Conservation (phyloP, 2,888 invertebrate genomes). For the Ormyrus thymus region DNA sequence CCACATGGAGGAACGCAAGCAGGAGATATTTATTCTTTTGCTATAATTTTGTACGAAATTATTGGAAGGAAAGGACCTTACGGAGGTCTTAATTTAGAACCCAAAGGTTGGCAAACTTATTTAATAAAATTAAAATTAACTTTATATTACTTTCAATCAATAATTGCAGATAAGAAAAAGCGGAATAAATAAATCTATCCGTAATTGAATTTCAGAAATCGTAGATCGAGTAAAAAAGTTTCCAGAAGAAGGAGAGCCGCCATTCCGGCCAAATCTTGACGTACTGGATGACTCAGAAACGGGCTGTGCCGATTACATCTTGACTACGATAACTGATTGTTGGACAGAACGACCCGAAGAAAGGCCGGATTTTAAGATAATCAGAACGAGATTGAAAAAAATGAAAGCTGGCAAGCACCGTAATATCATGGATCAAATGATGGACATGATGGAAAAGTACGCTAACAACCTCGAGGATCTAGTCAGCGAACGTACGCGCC, state of each 20-base stretch:
- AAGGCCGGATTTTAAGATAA: constrained; percentile 89
- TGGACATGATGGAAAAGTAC: constrained; percentile 98
- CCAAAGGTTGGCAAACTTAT: constrained; percentile 81
- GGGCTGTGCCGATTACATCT: constrained; percentile 88
- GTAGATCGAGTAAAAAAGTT: constrained; percentile 87
- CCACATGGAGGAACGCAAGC: constrained; percentile 87
- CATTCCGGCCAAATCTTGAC: constrained; percentile 87
- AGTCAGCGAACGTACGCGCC: constrained; percentile 92
- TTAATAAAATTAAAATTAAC: background rate
- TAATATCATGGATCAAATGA: constrained; percentile 98
- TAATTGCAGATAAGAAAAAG: background rate
- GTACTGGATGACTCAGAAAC: constrained; percentile 83
- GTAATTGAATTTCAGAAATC: constrained; percentile 80
- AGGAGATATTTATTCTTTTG: constrained; percentile 97
- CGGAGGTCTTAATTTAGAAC: constrained; percentile 86
- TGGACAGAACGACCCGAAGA: constrained; percentile 91
- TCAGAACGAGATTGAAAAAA: constrained; percentile 88
- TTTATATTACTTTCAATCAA: background rate
- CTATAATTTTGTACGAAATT: constrained; percentile 95
- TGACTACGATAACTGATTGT: constrained; percentile 89
- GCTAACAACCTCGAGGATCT: constrained; percentile 96
- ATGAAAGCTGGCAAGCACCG: constrained; percentile 92
- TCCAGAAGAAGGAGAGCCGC: constrained; percentile 81
- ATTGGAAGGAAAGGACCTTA: constrained; percentile 94
- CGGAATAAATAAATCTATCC: background rate